Percentiles rank a stretch among this genome's conserved stretches.
phyloP scores from a whole-genome alignment of 2,113 vertebrate species.

The Typhlomys cinereus region DNA sequence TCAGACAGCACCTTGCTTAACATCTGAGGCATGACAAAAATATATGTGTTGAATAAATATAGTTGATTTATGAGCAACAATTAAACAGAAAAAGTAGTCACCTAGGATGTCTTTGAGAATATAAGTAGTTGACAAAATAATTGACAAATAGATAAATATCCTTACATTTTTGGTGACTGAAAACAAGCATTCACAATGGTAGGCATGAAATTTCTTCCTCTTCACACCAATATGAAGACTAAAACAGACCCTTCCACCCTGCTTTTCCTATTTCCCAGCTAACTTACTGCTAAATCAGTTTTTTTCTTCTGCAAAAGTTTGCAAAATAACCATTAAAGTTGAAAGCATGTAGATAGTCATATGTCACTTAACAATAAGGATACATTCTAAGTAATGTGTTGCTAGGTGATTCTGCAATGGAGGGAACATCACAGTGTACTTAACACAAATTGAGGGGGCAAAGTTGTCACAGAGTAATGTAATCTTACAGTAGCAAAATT shows the following conservation, averaged over 20 bases:
- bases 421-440: neutral
- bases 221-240: neutral
- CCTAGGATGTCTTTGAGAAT: slow-evolving; percentile 32
- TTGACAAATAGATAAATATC: neutral
- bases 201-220: neutral
- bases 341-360: neutral
- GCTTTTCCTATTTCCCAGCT: neutral
- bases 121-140: slow-evolving; percentile 8
- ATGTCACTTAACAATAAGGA: neutral
- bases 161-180: neutral
- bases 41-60: neutral
- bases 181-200: neutral
- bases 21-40: neutral
- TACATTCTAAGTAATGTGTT: neutral
- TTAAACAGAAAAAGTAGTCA: slow-evolving; percentile 17
- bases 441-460: neutral
- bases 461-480: neutral
- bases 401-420: neutral
- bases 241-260: neutral
- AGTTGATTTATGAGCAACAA: slow-evolving; percentile 14
- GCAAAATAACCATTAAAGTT: slow-evolving; percentile 26
- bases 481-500: neutral
- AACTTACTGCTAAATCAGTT: neutral
- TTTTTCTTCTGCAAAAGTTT: slow-evolving; percentile 10
- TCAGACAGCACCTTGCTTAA: neutral